These are phyloP conservation scores for Lochmaea crataegi DNA, from an alignment of 2,888 invertebrate genomes.

Conservation along the genomic window DNA sequence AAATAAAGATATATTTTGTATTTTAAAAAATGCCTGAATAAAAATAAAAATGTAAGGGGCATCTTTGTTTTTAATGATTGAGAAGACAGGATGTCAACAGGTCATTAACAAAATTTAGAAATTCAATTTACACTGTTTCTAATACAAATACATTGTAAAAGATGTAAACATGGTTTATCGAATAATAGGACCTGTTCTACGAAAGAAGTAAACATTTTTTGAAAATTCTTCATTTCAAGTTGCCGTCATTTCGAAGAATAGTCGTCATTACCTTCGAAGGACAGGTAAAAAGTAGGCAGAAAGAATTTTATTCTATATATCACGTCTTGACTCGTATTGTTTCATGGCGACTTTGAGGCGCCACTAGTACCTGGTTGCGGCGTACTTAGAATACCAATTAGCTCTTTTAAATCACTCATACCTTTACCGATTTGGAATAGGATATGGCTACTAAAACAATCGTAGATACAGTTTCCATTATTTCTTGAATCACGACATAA, in stretches of 20 bases:
- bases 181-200: not conserved
- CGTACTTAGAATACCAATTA: slow-evolving; percentile 63
- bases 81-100: too few species aligned
- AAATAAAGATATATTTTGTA: too few species aligned
- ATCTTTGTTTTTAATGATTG: too few species aligned
- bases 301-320: slow-evolving; percentile 57
- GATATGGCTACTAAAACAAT: slow-evolving; percentile 19
- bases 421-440: slow-evolving; percentile 21
- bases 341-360: slow-evolving; percentile 60
- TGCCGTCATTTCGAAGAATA: slow-evolving; percentile 13
- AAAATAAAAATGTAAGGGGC: too few species aligned
- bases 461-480: not conserved
- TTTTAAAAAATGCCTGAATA: too few species aligned
- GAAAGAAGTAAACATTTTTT: not conserved
- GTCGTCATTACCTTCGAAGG: slow-evolving; percentile 22
- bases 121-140: not conserved
- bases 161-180: too few species aligned
- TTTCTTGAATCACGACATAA: not conserved
- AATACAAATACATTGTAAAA: not conserved
- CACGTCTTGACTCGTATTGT: slow-evolving; percentile 62
- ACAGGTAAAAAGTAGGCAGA: slow-evolving; percentile 52
- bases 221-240: slow-evolving; percentile 6
- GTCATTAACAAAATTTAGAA: too few species aligned
- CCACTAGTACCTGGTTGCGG: slow-evolving; percentile 61
- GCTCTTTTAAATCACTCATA: slow-evolving; percentile 52